phyloP scores from a whole-genome alignment of 2,888 invertebrate genomes.

The Synergus itoensis region DNA sequence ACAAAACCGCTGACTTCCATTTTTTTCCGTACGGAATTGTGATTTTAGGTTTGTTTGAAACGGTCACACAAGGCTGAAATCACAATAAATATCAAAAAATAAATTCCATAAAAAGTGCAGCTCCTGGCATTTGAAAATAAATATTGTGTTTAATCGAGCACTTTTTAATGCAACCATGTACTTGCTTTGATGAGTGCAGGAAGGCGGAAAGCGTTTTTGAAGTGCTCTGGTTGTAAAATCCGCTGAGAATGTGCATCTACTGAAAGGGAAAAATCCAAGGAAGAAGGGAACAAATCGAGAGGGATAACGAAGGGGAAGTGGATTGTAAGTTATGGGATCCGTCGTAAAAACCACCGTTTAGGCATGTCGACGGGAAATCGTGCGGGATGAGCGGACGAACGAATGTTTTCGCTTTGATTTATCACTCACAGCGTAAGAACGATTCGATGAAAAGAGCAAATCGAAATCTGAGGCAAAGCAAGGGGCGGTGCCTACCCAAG shows the following conservation, averaged over 20 bases:
- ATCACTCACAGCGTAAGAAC: constrained; percentile 42
- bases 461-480: constrained; percentile 24
- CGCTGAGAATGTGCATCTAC: not conserved
- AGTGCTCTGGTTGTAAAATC: constrained; percentile 22
- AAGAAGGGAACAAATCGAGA: constrained; percentile 36
- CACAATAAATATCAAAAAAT: no score
- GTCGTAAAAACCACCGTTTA: constrained; percentile 60
- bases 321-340: constrained; percentile 61
- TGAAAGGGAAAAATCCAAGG: constrained; percentile 8
- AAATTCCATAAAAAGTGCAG: not conserved
- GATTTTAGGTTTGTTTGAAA: no score
- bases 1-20: no score
- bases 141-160: not conserved
- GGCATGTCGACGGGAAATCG: constrained; percentile 54
- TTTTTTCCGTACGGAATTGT: no score
- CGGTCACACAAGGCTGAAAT: no score
- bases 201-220: constrained; percentile 14
- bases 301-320: constrained; percentile 48
- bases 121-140: not conserved
- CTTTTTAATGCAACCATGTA: not conserved
- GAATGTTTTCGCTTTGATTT: constrained; percentile 52
- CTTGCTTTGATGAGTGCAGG: constrained; percentile 15
- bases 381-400: constrained; percentile 42
- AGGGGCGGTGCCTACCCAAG: constrained; percentile 5
- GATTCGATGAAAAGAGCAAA: constrained; percentile 34